Base-by-base conservation (phyloP, 2,888 invertebrate genomes). In the Seladonia tumulorum region DNA sequence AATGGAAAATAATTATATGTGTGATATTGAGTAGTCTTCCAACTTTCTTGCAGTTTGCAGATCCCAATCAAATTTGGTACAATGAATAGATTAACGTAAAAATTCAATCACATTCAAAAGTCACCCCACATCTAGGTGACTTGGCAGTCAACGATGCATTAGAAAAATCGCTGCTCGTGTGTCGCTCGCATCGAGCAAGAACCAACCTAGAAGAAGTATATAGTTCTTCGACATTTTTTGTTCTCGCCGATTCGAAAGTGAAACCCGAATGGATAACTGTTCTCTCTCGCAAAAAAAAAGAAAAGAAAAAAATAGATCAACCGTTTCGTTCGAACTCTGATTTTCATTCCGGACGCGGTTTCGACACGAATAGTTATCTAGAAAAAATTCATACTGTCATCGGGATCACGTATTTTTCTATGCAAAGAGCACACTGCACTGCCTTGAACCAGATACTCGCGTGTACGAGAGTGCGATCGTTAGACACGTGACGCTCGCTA, bases 381-480 rank as follows among this genome's bases (percentile, higher is more conserved):
- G 22, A 45, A 79, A 73, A 68, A 60, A 72, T 25, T 66, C 68
- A 53, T 39, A 49, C 39, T 18, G 70, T 16, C 16, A 22, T 83
- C 47, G 66, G 47, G 53, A 18, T 53, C 70, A 60, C 25, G 74
- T 53, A 42, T 81, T 76, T 57, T 57, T 68, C 66, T 66, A 45
- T 45, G 71, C 71, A 14, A 35, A 16, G 45, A 76, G 18, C 85
- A 53, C 70, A 49, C 85, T 14, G 39, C 25, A 79, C 79, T 14
- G 84, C 84, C 85, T 85, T 85, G 84, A 85, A 85, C 84, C 84
- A 85, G 85, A 85, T 79, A 83, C 66, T 45, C 35, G 76, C 5
- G n/a, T 22, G 66, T 49, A 18, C 68, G 70, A 78, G 68, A 70
- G 53, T 22, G 49, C 49, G 49, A 39, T 39, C 76, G 72, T 25